phyloP scores from a whole-genome alignment of 2,888 invertebrate species.

The Mythimna lalbum region DNA sequence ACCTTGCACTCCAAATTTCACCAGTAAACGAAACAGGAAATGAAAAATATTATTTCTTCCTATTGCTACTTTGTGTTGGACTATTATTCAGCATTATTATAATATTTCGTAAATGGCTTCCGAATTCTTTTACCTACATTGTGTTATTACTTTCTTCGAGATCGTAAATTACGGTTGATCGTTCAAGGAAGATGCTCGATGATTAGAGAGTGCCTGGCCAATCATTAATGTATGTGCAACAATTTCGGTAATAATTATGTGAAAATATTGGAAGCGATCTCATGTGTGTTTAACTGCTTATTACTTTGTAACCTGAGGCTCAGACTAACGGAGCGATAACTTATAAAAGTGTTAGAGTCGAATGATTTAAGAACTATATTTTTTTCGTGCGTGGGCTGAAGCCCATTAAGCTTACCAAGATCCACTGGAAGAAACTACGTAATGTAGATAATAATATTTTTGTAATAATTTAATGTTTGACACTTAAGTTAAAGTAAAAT shows the following conservation, averaged over 20 bases:
- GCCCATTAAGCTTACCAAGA: conserved; percentile 37
- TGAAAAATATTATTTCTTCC: conserved; percentile 87
- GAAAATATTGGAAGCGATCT: conserved; percentile 80
- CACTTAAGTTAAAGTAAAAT: conserved; percentile 45
- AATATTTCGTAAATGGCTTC: conserved; percentile 72
- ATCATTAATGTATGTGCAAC: conserved; percentile 81
- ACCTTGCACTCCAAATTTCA: conserved; percentile 79
- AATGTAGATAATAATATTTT: conserved; percentile 35
- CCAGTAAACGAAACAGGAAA: conserved; percentile 85
- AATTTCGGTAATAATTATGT: conserved; percentile 84
- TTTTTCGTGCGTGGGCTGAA: conserved; percentile 50
- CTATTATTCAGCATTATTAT: conserved; percentile 61
- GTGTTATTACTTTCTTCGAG: conserved; percentile 71
- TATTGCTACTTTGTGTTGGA: conserved; percentile 73
- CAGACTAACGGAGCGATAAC: conserved; percentile 80
- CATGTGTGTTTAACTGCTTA: conserved; percentile 84
- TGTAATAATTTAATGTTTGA: conserved; percentile 53
- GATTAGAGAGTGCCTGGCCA: conserved; percentile 72
- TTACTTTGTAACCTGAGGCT: conserved; percentile 82
- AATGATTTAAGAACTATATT: conserved; percentile 53
- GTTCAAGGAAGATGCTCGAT: conserved; percentile 73
- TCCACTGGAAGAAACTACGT: conserved; percentile 28
- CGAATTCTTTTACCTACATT: conserved; percentile 64
- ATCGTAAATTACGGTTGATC: conserved; percentile 73
- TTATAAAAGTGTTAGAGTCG: conserved; percentile 73